Base-by-base conservation (phyloP, 92 coral and sea anemone species). In the Umimayanthus kanabou region DNA sequence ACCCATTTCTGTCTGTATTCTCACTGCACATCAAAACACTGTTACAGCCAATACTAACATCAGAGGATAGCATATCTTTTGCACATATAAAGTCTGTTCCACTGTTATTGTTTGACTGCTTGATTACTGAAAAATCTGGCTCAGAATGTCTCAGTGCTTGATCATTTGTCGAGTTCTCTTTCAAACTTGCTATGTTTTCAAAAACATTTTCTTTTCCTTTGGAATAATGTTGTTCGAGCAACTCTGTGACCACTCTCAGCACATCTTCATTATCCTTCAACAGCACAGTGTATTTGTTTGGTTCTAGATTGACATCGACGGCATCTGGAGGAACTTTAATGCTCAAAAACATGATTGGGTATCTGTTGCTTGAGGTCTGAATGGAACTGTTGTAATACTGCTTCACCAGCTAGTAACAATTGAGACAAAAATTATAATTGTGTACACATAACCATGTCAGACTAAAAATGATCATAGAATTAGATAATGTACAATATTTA, bases 271-370 rank as follows among this genome's bases (percentile, higher is more conserved):
- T 94, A 76, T 94, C 95, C 86, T 91, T 94, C 73, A 97, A 85
- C 81, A 97, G 80, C 53, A 97, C 99, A 61, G 91, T 93, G 45
- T 96, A 89, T 91, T 97, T 95, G 91, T 97, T 95, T 50, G 99
- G 99, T 69, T 97, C 99, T 23, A 97, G 87, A 89, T 97, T 97
- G 42, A 93, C 98, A 73, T 97, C 99, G 66, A 97, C 81, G 55
- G 86, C 90, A 79, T 89, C 73, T 11, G 96, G 94, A 49, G 97
- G 93, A 23, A 95, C 69, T 14, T 82, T 84, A 22, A 97, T 76
- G 80, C 96, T 94, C 43, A 97, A 50, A 70, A 97, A 90, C 84
- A 92, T 87, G 55, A 97, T 70, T 26, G 99, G 99, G 50, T 93
- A 90, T 79, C 89, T 91, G 83, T 89, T 91, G 29, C 92, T 76